Evolutionary conservation across 2,113 vertebrate genomes (phyloP).

Genomic region (Lasiurus cinereus): DNA sequence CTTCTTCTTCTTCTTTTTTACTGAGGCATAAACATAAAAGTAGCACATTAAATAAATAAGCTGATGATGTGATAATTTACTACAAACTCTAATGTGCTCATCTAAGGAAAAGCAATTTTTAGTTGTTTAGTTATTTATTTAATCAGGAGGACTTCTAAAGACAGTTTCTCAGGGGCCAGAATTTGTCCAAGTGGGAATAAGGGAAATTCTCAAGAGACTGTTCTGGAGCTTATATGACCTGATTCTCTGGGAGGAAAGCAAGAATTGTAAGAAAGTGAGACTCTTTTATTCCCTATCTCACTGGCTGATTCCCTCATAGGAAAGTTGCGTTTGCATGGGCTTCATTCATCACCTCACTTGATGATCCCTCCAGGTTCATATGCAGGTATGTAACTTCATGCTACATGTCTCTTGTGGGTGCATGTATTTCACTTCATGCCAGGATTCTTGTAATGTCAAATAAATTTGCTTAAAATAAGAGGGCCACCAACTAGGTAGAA

Average conservation of each 20-base stretch:
- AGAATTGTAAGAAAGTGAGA: neutral
- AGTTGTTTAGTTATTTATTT: neutral
- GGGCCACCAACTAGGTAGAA: neutral
- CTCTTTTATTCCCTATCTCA: neutral
- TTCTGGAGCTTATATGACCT: neutral
- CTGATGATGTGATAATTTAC: neutral
- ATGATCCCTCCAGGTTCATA: neutral
- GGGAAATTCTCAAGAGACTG: neutral
- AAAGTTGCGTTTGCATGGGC: neutral
- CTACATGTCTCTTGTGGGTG: neutral
- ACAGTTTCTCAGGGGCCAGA: neutral
- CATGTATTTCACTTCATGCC: neutral
- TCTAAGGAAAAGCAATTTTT: neutral
- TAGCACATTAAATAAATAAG: neutral
- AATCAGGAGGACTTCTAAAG: neutral
- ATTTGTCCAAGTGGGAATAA: neutral
- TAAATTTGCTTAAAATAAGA: neutral
- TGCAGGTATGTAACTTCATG: neutral
- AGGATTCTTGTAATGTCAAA: slow-evolving; percentile 33
- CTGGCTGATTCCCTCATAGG: neutral
- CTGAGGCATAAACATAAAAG: neutral
- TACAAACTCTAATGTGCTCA: neutral
- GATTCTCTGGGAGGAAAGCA: neutral
- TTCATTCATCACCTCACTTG: neutral
- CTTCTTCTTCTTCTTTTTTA: neutral